Evolutionary conservation across 2,797 vertebrate species (phyloP).

Genomic region (Thalassophryne amazonica): DNA sequence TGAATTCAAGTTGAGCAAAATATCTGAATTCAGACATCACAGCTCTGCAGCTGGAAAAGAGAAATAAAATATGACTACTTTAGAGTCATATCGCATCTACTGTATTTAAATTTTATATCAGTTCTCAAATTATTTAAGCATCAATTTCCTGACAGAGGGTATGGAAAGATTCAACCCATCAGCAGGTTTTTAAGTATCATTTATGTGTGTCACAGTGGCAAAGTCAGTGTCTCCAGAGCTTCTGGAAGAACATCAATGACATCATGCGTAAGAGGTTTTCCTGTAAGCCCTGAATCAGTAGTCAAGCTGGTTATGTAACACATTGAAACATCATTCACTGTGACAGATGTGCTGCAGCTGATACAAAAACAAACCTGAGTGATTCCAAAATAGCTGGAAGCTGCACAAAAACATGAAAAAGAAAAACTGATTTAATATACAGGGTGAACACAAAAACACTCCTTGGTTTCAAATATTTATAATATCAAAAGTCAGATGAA

Average conservation of each 20-base stretch:
- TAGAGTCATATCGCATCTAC: no score
- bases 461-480: no score
- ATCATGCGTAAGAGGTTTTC: constrained; percentile 10
- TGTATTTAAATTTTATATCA: no score
- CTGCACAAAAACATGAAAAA: constrained; percentile 5
- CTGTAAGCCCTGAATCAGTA: not conserved
- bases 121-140: no score
- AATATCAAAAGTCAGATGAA: no score
- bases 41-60: constrained; percentile 5
- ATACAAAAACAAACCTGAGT: constrained; percentile 35
- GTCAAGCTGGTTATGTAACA: constrained; percentile 46
- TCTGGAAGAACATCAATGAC: constrained; percentile 9
- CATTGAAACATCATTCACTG: constrained; percentile 15
- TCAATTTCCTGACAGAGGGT: not conserved
- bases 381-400: constrained; percentile 18
- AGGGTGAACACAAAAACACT: no score
- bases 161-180: not conserved
- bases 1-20: constrained; percentile 36
- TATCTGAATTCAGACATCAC: constrained; percentile 40
- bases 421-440: no score
- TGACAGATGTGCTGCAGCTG: constrained; percentile 21
- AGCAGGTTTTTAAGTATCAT: not conserved
- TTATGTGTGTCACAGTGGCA: not conserved
- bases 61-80: no score
- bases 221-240: not conserved